Percentiles rank a stretch among this genome's conserved stretches.
Conservation (phyloP, 2,113 vertebrate genomes). For the Bettongia penicillata region DNA sequence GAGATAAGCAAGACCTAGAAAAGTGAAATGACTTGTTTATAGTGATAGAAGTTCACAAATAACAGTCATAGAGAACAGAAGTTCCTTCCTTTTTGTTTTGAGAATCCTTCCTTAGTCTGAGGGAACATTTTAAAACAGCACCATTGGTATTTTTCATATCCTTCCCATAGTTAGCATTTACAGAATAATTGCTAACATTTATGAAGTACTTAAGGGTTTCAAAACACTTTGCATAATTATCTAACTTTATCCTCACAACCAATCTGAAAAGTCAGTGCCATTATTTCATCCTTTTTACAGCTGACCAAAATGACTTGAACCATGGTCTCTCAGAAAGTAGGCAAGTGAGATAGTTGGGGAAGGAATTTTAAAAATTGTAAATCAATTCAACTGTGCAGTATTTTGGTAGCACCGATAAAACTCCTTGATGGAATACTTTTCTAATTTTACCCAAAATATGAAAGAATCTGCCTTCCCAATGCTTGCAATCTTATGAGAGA, state of each 20-base stretch:
- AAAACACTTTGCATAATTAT: not conserved
- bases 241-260: not conserved
- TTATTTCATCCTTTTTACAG: not conserved
- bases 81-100: not conserved
- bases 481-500: not conserved
- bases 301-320: not conserved
- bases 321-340: not conserved
- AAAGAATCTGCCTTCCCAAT: conserved; percentile 6
- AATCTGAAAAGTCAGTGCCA: not conserved
- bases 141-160: not conserved
- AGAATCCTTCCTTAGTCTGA: not conserved
- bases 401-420: not conserved
- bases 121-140: not conserved
- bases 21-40: not conserved
- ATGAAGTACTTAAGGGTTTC: not conserved
- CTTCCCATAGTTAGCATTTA: not conserved
- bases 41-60: not conserved
- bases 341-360: not conserved
- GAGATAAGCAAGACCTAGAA: not conserved
- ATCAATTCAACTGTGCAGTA: not conserved
- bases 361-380: not conserved
- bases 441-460: conserved; percentile 37
- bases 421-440: not conserved
- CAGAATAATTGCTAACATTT: not conserved
- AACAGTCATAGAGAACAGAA: not conserved